Percentiles rank a stretch among this genome's conserved stretches.
Conservation (phyloP, 1,140 invertebrate species). For the Chironomus striatipennis region DNA sequence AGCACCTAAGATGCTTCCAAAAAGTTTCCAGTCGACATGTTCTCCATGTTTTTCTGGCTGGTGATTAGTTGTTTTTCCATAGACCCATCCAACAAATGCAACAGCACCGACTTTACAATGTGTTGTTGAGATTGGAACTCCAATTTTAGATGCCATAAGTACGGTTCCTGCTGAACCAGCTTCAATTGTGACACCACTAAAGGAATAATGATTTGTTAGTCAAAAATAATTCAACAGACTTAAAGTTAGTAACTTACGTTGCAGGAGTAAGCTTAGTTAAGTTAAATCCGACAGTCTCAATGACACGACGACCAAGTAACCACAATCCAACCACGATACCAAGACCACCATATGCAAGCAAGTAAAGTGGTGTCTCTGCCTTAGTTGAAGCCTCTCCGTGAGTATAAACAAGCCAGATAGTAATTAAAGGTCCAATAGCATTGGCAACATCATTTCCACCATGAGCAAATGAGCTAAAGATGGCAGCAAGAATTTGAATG, state of each 20-base stretch:
- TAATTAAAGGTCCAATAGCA: constrained; percentile 96
- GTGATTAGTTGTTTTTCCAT: constrained; percentile 36
- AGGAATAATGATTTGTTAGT: constrained; percentile 17
- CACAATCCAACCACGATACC: constrained; percentile 94
- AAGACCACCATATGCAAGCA: constrained; percentile 88
- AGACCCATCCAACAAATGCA: constrained; percentile 70
- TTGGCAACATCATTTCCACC: constrained; percentile 99
- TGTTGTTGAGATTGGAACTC: constrained; percentile 93
- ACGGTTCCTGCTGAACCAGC: constrained; percentile 94
- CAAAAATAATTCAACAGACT: background rate
- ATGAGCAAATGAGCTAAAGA: constrained; percentile 96
- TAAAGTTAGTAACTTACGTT: constrained; percentile 54
- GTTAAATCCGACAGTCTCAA: constrained; percentile 93
- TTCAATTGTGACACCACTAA: constrained; percentile 91
- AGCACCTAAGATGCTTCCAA: constrained; percentile 89
- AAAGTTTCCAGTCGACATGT: constrained; percentile 86
- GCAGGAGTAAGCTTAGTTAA: constrained; percentile 94
- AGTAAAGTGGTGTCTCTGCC: constrained; percentile 80
- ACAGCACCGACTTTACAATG: constrained; percentile 98
- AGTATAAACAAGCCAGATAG: constrained; percentile 80
- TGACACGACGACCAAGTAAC: constrained; percentile 91
- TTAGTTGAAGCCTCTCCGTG: constrained; percentile 70
- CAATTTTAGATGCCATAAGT: constrained; percentile 88
- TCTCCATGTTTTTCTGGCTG: constrained; percentile 38
- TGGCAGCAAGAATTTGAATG: constrained; percentile 90